Evolutionary conservation across 2,113 vertebrate genomes (phyloP), one percentile per base, ranked within the genome.

Genomic region (Ranitomeya imitator): DNA sequence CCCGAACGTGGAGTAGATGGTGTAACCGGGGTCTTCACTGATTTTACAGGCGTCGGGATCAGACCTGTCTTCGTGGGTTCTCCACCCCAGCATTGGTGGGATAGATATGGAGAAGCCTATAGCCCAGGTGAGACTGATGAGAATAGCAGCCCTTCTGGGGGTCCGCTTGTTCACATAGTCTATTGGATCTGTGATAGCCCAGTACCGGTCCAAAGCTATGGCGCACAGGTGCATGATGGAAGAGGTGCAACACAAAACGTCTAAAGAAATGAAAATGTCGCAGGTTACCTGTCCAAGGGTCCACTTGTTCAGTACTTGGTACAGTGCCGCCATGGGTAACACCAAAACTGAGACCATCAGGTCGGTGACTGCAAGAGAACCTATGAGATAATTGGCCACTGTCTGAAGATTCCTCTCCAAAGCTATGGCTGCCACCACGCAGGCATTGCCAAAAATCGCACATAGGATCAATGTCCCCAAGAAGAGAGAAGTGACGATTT

Each of bases 291-390:
- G 98, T 3, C 98, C 98, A 88, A 99, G 94, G 0, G 98, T 99
- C 98, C 98, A 99, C 93, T 97, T 98, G 94, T 97, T 97, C 92
- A 99, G 93, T 90, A 99, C 98, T 92, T 99, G 98, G 92, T 99
- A 98, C 45, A 99, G 94, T 59, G 98, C 98, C 37, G 98, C 98
- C 98, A 99, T 99, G 85, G 98, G 98, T 90, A 99, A 92, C 89
- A 99, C 98, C 90, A 99, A 93, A 79, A 99, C 97, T 57, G 98
- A 99, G 73, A 99, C 98, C 98, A 99, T 97, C 90, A 99, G 95
- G 93, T 99, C 98, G 79, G 98, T 97, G 85, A 99, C 97, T 3
- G 98, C 98, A 93, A 99, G 93, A 0, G 98, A 99, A 67, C 98
- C 98, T 92, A 99, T 99, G 83, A 99, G 95, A 92, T 99, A 99